Percentiles rank a stretch among this genome's conserved stretches.
Conservation (phyloP, 2,797 vertebrate species). For the Brachymystax lenok region DNA sequence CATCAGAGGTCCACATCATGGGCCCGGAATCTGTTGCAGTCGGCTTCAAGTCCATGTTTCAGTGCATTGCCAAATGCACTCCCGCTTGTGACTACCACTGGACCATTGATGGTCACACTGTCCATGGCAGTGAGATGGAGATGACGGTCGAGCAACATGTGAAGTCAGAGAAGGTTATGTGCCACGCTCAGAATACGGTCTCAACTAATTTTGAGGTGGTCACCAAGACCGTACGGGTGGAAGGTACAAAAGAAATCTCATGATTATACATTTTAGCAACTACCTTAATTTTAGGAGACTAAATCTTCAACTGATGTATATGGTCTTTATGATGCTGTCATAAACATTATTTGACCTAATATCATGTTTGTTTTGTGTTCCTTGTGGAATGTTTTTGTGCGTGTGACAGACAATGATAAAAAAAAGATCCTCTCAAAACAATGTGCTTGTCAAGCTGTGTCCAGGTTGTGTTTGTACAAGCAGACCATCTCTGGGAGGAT, state of each 20-base stretch:
- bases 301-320: too few relatives aligned
- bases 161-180: slow-evolving; percentile 44
- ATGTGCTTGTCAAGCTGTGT: too few relatives aligned
- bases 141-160: slow-evolving; percentile 30
- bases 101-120: slow-evolving; percentile 17
- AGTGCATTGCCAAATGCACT: slow-evolving; percentile 39
- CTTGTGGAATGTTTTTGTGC: too few relatives aligned
- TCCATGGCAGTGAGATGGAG: slow-evolving; percentile 32
- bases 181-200: slow-evolving; percentile 48
- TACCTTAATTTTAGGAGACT: too few relatives aligned
- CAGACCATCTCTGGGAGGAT: too few relatives aligned
- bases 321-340: too few relatives aligned
- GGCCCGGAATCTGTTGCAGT: slow-evolving; percentile 22
- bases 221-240: slow-evolving; percentile 26
- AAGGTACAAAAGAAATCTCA: slow-evolving; percentile 27
- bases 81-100: slow-evolving; percentile 37
- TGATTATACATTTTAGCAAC: too few relatives aligned
- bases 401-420: too few relatives aligned
- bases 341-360: too few relatives aligned
- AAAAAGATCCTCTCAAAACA: too few relatives aligned
- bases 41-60: slow-evolving; percentile 17
- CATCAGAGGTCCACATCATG: slow-evolving; percentile 36
- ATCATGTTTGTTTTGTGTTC: too few relatives aligned
- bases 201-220: slow-evolving; percentile 18
- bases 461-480: too few relatives aligned